Evolutionary conservation across 2,797 vertebrate genomes (phyloP).

Genomic region (Synaphobranchus kaupii): DNA sequence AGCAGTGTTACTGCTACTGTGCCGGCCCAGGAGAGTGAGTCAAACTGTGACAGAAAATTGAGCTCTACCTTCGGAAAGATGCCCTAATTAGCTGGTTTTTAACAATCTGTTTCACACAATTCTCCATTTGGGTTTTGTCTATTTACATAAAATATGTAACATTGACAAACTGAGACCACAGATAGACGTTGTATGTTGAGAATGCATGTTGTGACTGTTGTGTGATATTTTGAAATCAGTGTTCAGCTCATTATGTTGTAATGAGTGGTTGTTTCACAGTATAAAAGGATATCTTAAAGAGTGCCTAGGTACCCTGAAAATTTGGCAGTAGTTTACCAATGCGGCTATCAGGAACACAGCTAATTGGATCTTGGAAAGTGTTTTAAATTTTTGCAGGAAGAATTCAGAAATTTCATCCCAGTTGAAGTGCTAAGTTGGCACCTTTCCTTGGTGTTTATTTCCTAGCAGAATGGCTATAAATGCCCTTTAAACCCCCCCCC

Average conservation of each 20-base stretch:
- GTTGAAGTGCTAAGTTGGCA: neutral
- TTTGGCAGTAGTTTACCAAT: neutral
- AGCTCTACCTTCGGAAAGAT: neutral
- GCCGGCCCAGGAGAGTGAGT: conserved; percentile 93
- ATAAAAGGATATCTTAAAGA: neutral
- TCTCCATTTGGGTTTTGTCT: neutral
- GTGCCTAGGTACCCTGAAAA: neutral
- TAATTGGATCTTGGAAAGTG: neutral
- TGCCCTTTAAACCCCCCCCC: too few species aligned
- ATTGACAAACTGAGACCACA: neutral
- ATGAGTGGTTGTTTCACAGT: neutral
- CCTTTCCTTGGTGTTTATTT: neutral
- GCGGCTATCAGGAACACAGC: neutral
- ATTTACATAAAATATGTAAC: neutral
- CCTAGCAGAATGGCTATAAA: neutral
- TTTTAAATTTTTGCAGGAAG: neutral
- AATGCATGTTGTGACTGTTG: neutral
- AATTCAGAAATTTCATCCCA: neutral
- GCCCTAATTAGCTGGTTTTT: neutral
- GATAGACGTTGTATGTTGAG: neutral
- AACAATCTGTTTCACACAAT: neutral
- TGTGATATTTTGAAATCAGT: neutral
- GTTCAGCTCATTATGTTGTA: neutral
- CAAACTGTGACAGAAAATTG: conserved; percentile 32
- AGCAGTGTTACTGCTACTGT: conserved; percentile 95